phyloP scores from a whole-genome alignment of 2,888 invertebrate genomes.

The Icerya purchasi region DNA sequence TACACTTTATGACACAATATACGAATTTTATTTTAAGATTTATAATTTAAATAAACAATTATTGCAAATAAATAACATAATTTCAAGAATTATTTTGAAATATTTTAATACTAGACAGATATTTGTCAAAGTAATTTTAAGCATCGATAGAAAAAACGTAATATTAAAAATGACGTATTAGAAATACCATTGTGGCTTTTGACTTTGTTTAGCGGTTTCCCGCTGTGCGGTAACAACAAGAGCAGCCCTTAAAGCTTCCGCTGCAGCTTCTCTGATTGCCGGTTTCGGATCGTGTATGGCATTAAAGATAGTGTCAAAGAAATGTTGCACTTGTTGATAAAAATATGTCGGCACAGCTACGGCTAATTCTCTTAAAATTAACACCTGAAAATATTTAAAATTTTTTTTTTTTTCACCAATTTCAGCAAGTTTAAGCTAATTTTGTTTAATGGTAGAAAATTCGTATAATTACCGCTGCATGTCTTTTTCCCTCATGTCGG shows the following conservation, averaged over 20 bases:
- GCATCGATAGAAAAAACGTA: no score
- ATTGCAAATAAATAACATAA: no score
- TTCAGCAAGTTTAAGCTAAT: no score
- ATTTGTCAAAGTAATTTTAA: no score
- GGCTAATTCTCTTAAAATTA: constrained; percentile 80
- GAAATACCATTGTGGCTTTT: constrained; percentile 63
- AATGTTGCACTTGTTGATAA: constrained; percentile 78
- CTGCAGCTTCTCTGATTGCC: constrained; percentile 75
- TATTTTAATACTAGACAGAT: no score
- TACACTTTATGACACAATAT: no score
- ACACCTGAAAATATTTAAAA: constrained; percentile 28
- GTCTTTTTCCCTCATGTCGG: constrained; percentile 70
- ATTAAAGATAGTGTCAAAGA: constrained; percentile 81
- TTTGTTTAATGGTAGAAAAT: background rate
- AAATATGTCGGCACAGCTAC: constrained; percentile 93
- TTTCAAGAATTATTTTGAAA: no score
- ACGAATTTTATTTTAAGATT: no score
- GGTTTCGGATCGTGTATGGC: constrained; percentile 80
- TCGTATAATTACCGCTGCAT: constrained; percentile 47
- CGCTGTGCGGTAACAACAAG: constrained; percentile 85
- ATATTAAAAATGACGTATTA: no score
- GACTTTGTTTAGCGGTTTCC: constrained; percentile 80
- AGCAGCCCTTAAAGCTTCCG: constrained; percentile 83
- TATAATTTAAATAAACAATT: no score
- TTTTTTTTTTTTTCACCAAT: background rate